Conservation (phyloP, 2,888 invertebrate species). For the Athetis lepigone region DNA sequence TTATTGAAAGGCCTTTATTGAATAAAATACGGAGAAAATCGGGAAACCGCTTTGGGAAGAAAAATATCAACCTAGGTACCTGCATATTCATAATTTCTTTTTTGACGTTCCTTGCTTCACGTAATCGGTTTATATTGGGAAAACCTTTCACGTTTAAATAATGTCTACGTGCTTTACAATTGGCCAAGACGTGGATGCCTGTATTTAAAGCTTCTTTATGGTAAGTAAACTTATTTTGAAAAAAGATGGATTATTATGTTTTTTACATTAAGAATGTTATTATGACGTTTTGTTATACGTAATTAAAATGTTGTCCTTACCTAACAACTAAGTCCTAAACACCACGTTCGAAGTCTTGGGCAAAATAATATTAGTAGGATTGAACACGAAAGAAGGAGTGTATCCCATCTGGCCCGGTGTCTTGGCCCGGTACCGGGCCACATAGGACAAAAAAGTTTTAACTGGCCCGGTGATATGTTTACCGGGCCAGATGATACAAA, state of each 20-base stretch:
- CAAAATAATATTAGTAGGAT: too few species aligned
- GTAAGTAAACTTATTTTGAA: neutral
- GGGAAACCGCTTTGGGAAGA: conserved; percentile 70
- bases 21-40: conserved; percentile 77
- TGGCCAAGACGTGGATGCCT: conserved; percentile 30
- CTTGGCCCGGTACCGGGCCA: too few species aligned
- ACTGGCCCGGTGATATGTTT: too few species aligned
- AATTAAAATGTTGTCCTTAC: too few species aligned
- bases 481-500: too few species aligned
- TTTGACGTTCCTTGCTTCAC: conserved; percentile 63
- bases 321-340: too few species aligned
- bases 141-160: conserved; percentile 55
- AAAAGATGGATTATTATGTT: neutral
- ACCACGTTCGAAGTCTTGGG: too few species aligned
- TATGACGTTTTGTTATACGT: too few species aligned
- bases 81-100: conserved; percentile 70
- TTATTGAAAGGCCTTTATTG: conserved; percentile 81
- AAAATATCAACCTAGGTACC: conserved; percentile 70
- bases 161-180: conserved; percentile 49
- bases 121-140: conserved; percentile 69
- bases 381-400: too few species aligned
- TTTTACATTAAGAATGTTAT: too few species aligned
- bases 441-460: too few species aligned
- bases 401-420: too few species aligned
- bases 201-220: conserved; percentile 11